phyloP scores from a whole-genome alignment of 2,113 vertebrate genomes.

The Sterna hirundo region DNA sequence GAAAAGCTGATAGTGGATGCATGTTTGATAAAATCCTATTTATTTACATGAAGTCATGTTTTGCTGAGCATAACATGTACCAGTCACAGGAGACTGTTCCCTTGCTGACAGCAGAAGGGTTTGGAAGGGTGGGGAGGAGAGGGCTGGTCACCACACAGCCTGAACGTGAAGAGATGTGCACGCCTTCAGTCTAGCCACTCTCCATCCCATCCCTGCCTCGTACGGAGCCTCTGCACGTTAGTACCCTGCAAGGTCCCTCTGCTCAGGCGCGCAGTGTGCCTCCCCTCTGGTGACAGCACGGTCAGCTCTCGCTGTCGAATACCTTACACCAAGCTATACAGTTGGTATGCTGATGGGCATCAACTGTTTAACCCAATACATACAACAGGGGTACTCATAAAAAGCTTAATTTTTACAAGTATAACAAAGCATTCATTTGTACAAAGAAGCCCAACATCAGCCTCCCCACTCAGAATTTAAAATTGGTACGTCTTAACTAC shows the following conservation, averaged over 20 bases:
- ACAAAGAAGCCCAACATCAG: not conserved
- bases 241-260: not conserved
- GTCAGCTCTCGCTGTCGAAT: not conserved
- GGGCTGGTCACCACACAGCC: not conserved
- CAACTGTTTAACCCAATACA: not conserved
- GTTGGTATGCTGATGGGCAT: not conserved
- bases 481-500: not conserved
- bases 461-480: not conserved
- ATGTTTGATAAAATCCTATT: not conserved
- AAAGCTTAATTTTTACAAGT: not conserved
- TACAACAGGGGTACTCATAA: not conserved
- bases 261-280: fast-evolving
- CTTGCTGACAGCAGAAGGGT: not conserved
- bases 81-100: not conserved
- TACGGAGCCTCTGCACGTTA: not conserved
- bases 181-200: not conserved
- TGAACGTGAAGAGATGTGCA: fast-evolving
- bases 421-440: not conserved
- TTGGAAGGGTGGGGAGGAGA: not conserved
- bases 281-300: not conserved
- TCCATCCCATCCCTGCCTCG: fast-evolving
- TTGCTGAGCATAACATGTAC: not conserved
- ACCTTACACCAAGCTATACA: not conserved
- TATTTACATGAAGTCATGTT: not conserved
- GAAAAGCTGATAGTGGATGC: not conserved